Conservation (phyloP, 2,888 invertebrate genomes). For the Melanostoma mellinum region DNA sequence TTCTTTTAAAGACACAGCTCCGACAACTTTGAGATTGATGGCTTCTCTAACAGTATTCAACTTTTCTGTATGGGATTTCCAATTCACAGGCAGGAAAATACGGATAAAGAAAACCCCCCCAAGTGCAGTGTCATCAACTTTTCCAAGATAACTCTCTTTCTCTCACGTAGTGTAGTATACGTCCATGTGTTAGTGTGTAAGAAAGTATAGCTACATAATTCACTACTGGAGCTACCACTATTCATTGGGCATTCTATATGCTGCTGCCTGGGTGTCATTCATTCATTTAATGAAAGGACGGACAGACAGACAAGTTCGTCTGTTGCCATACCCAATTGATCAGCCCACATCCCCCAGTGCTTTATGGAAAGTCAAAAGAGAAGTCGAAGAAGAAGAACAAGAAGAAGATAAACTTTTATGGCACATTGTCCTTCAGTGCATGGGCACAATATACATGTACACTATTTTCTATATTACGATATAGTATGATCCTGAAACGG, state of each 20-base stretch:
- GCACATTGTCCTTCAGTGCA: constrained; percentile 53
- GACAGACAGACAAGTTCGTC: constrained; percentile 67
- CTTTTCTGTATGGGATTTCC: constrained; percentile 52
- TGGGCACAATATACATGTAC: background rate
- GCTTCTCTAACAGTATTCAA: constrained; percentile 69
- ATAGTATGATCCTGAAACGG: constrained; percentile 36
- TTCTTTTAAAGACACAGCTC: constrained; percentile 47
- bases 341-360: background rate
- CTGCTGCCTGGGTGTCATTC: constrained; percentile 55
- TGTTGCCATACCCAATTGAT: constrained; percentile 54
- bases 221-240: constrained; percentile 40
- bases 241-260: constrained; percentile 61
- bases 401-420: constrained; percentile 68
- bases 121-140: constrained; percentile 68
- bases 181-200: constrained; percentile 7
- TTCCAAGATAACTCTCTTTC: constrained; percentile 46
- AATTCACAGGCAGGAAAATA: constrained; percentile 29
- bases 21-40: constrained; percentile 68
- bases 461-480: background rate
- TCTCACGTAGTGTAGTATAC: background rate
- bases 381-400: constrained; percentile 9
- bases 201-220: constrained; percentile 33
- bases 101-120: constrained; percentile 43
- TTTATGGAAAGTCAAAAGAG: constrained; percentile 51
- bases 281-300: constrained; percentile 60